A percentile compares a stretch with the other conserved stretches of the same genome.
Conservation (phyloP, 1,140 invertebrate genomes). For the Leptonema lineaticorne region DNA sequence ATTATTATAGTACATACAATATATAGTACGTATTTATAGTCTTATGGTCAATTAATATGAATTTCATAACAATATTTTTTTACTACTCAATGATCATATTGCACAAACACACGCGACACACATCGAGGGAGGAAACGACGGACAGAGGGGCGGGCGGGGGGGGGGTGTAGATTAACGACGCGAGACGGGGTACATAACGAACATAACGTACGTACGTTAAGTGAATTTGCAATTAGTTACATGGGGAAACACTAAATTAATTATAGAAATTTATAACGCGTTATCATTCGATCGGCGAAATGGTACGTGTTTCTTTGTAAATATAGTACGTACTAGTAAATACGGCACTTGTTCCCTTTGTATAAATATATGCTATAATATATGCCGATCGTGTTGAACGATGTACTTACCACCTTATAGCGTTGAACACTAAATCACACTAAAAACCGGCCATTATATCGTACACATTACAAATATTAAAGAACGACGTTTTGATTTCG, state of each 20-base stretch:
- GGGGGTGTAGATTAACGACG: constrained; percentile 7
- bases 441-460: not conserved
- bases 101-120: not conserved
- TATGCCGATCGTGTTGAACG: not conserved
- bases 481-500: too few relatives aligned
- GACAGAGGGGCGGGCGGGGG: not conserved
- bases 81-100: not conserved
- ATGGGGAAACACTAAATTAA: constrained; percentile 26
- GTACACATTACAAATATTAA: not conserved
- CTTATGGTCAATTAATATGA: too few relatives aligned
- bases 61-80: too few relatives aligned
- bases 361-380: not conserved
- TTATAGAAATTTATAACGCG: constrained; percentile 32
- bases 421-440: constrained; percentile 13
- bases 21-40: too few relatives aligned
- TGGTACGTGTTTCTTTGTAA: too few relatives aligned
- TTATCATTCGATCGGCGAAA: constrained; percentile 1
- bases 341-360: too few relatives aligned
- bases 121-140: not conserved
- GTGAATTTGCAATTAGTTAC: constrained; percentile 27
- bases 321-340: too few relatives aligned
- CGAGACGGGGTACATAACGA: constrained; percentile 7
- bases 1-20: too few relatives aligned
- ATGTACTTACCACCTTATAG: too few relatives aligned
- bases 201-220: not conserved